Percentiles rank a stretch among this genome's conserved stretches.
Conservation (phyloP, 1,140 invertebrate species). For the Pinna nobilis region DNA sequence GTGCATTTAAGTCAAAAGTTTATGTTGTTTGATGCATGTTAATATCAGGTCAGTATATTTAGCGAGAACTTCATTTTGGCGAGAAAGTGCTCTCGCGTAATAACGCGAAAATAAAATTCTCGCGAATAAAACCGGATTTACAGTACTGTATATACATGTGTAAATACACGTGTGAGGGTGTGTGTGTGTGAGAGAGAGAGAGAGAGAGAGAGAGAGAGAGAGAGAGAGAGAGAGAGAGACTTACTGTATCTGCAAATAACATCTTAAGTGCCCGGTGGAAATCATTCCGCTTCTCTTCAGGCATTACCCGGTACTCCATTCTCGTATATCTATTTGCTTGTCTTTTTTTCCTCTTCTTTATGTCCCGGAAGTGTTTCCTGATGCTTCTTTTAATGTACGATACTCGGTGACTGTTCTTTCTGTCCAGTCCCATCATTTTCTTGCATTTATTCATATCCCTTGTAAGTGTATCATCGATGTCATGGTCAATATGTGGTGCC, state of each 20-base stretch:
- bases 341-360: background rate
- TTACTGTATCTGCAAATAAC: background rate
- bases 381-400: background rate
- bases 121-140: background rate
- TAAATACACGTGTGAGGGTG: background rate
- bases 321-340: background rate
- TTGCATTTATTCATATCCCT: background rate
- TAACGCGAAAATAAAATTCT: no score
- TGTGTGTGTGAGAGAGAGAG: background rate
- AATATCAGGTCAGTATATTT: no score
- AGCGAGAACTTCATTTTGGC: no score
- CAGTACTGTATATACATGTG: background rate
- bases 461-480: background rate
- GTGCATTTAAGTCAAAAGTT: no score
- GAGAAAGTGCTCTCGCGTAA: no score
- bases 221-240: conserved; percentile 18
- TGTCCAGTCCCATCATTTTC: background rate
- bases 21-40: no score
- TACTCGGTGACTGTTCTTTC: background rate
- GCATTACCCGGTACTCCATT: background rate
- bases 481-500: conserved; percentile 1
- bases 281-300: background rate
- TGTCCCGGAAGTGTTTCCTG: conserved; percentile 5
- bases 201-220: conserved; percentile 28
- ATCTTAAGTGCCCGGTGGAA: background rate